A percentile compares a stretch with the other conserved stretches of the same genome.
Conservation (phyloP, 2,888 invertebrate species). For the Sphecodes monilicornis region DNA sequence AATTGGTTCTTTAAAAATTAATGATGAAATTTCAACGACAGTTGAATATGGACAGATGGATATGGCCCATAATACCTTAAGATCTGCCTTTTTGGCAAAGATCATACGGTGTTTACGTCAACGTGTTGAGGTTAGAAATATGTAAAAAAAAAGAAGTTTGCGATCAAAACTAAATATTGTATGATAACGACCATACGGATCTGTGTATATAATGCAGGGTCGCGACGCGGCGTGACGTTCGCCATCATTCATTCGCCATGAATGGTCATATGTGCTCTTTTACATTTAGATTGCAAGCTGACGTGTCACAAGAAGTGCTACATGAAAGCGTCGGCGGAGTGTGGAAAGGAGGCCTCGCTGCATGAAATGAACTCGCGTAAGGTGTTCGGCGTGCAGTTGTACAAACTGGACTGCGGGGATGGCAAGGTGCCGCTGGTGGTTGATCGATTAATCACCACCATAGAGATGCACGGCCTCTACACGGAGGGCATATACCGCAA, state of each 20-base stretch:
- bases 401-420: slow-evolving; percentile 90
- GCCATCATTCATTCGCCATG: slow-evolving; percentile 2
- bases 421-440: slow-evolving; percentile 94
- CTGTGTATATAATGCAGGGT: background rate
- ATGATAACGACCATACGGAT: background rate
- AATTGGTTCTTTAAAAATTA: no score
- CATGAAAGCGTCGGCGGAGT: slow-evolving; percentile 88
- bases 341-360: slow-evolving; percentile 85
- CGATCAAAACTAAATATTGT: background rate
- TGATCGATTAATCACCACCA: slow-evolving; percentile 94
- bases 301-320: slow-evolving; percentile 98
- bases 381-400: slow-evolving; percentile 93
- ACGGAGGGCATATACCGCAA: slow-evolving; percentile 97
- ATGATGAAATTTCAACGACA: no score
- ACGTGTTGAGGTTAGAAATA: background rate
- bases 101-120: no score
- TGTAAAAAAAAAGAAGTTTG: background rate
- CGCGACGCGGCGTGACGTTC: background rate
- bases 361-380: slow-evolving; percentile 86
- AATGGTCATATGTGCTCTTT: slow-evolving; percentile 70
- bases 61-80: no score
- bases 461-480: slow-evolving; percentile 96
- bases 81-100: no score
- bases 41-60: no score
- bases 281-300: slow-evolving; percentile 90